phyloP scores from a whole-genome alignment of 2,888 invertebrate species.

The Drosophila atroscutellata region DNA sequence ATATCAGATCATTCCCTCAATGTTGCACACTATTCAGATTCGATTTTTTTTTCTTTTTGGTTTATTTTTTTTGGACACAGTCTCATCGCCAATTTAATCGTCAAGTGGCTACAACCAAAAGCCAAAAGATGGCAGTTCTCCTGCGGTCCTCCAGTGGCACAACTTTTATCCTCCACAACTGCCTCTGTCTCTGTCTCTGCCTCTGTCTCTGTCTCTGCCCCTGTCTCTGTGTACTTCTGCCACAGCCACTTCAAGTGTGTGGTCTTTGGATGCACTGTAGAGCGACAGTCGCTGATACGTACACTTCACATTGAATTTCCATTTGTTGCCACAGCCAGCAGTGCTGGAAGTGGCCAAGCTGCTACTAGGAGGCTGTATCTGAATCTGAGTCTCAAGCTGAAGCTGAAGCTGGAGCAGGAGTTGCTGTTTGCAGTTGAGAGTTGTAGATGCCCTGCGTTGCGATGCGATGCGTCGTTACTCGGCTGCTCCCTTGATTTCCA shows the following conservation, averaged over 20 bases:
- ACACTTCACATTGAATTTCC: conserved; percentile 79
- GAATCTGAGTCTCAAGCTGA: conserved; percentile 18
- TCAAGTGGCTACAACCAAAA: conserved; percentile 61
- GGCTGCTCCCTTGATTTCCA: conserved; percentile 75
- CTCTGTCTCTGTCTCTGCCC: neutral
- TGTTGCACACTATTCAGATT: neutral
- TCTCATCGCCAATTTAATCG: conserved; percentile 60
- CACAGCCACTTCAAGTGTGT: conserved; percentile 68
- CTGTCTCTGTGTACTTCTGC: conserved; percentile 11
- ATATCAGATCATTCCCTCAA: neutral
- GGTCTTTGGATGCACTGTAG: conserved; percentile 72
- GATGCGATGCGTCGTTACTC: conserved; percentile 31
- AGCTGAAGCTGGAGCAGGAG: conserved; percentile 25
- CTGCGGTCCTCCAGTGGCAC: conserved; percentile 39
- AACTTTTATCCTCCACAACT: conserved; percentile 10
- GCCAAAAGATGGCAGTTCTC: conserved; percentile 20
- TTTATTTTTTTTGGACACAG: conserved; percentile 20
- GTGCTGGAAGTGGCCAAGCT: conserved; percentile 63
- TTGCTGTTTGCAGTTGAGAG: conserved; percentile 22
- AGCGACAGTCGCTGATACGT: conserved; percentile 79
- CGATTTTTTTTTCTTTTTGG: neutral
- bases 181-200: neutral
- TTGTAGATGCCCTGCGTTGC: conserved; percentile 26
- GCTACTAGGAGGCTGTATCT: conserved; percentile 26
- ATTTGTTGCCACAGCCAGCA: conserved; percentile 59